These are phyloP conservation scores for Botia kubotai DNA, from an alignment of 2,797 vertebrate genomes.

Conservation along the genomic window DNA sequence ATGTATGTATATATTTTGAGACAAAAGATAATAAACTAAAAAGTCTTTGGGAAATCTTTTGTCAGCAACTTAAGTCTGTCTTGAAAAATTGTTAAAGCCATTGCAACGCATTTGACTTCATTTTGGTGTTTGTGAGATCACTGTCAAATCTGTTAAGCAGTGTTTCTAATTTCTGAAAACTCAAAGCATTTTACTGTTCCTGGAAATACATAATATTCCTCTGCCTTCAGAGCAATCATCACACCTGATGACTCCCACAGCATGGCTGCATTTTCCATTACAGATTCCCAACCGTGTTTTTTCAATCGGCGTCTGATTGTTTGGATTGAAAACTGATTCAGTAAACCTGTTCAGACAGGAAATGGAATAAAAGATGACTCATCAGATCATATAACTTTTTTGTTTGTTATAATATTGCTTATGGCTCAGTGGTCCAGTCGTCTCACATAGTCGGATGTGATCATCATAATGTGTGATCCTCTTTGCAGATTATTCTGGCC, in stretches of 20 bases:
- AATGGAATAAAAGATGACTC: constrained; percentile 22
- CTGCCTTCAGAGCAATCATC: constrained; percentile 2
- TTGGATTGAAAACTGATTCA: constrained; percentile 16
- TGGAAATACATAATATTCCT: neutral
- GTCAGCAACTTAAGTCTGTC: neutral
- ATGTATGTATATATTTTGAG: too few species aligned
- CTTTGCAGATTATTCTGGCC: neutral
- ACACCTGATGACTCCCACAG: neutral
- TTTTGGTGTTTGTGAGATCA: neutral
- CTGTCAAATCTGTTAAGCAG: neutral
- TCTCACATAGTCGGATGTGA: neutral
- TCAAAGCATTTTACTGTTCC: neutral
- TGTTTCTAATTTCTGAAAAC: neutral
- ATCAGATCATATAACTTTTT: constrained; percentile 17
- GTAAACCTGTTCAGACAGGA: constrained; percentile 17
- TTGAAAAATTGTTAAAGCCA: neutral
- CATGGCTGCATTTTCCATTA: neutral
- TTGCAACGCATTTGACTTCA: neutral
- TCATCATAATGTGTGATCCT: neutral
- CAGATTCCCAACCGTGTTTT: neutral
- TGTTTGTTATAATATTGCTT: neutral
- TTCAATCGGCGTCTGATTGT: constrained; percentile 1
- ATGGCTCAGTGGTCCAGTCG: constrained; percentile 2
- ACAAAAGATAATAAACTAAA: too few species aligned
- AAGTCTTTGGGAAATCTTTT: neutral